Percentiles rank a stretch among this genome's conserved stretches.
Evolutionary conservation across 2,888 invertebrate genomes (phyloP).

Genomic region (Lasioglossum zephyrum): DNA sequence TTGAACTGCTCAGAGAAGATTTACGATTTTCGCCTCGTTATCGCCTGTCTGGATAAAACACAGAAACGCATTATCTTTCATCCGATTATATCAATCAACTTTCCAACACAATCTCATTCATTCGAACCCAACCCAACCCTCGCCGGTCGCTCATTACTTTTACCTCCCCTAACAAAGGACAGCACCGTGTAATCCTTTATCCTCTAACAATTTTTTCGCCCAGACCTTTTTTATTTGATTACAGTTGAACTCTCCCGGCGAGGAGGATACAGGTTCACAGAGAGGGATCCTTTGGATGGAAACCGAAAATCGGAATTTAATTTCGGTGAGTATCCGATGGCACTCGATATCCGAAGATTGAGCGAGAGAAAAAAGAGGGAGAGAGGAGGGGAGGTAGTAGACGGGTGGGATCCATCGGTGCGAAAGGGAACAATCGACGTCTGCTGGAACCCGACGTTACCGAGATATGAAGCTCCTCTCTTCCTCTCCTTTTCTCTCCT

Average conservation of each 20-base stretch:
- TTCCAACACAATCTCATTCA: background rate
- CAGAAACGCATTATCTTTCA: background rate
- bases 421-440: constrained; percentile 42
- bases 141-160: background rate
- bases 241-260: background rate
- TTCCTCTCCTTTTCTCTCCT: background rate
- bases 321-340: constrained; percentile 10
- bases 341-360: constrained; percentile 40
- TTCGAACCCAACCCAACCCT: background rate
- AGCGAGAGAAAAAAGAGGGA: background rate
- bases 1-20: background rate
- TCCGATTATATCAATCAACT: background rate
- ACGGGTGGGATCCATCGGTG: background rate
- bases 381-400: background rate
- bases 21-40: background rate
- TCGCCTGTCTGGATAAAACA: background rate
- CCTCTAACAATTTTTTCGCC: constrained; percentile 1
- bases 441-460: constrained; percentile 16
- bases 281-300: background rate
- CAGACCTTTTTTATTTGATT: background rate
- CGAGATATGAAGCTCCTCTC: background rate
- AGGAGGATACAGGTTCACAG: background rate
- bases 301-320: constrained; percentile 48
- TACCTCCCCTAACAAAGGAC: background rate
- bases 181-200: background rate